These are phyloP conservation scores for Prosapia bicincta DNA, from an alignment of 2,888 invertebrate genomes.

Conservation along the genomic window DNA sequence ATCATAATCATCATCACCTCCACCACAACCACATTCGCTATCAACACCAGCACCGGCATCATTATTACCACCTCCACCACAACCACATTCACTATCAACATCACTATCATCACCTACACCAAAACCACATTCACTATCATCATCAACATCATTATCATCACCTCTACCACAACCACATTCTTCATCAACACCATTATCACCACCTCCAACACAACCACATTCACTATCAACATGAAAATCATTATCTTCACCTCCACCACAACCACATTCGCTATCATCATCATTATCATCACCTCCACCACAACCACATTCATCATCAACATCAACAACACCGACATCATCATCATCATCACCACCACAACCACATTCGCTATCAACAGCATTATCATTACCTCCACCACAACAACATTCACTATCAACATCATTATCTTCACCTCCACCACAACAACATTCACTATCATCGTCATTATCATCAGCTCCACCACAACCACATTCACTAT, in stretches of 20 bases:
- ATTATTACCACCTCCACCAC: background rate
- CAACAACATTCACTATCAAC: background rate
- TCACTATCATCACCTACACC: no score
- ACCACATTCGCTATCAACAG: background rate
- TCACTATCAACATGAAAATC: no score
- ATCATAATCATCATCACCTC: background rate
- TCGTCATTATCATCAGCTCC: no score
- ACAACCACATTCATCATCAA: background rate
- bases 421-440: background rate
- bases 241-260: no score
- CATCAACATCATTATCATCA: no score
- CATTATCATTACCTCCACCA: background rate
- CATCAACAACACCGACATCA: background rate
- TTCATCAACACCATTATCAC: no score
- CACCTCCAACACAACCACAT: no score
- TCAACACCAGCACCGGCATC: background rate
- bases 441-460: no score
- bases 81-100: no score
- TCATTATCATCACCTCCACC: background rate
- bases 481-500: background rate
- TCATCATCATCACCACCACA: background rate
- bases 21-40: background rate
- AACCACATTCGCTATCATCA: background rate
- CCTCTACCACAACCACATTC: no score
- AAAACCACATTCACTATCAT: no score